Base-by-base conservation (phyloP, 1,140 invertebrate genomes). In the Drosophila malerkotliana region DNA sequence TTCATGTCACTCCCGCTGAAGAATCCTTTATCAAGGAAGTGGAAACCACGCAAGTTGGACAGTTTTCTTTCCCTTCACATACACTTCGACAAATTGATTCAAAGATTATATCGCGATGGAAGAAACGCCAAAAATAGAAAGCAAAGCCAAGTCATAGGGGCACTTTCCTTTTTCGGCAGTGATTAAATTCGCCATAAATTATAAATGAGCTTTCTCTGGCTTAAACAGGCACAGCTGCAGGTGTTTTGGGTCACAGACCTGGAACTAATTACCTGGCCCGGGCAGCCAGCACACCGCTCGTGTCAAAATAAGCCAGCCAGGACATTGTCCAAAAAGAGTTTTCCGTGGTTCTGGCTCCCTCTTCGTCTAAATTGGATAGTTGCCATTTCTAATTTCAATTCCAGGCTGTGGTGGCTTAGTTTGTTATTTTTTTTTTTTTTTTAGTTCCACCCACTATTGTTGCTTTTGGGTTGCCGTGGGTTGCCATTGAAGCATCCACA, bases 21-120 rank as follows among this genome's bases (percentile, higher is more conserved):
- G 24, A 73, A 69, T 57, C 39, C 51, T 72, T 48, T 71, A 49
- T 34, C 7, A 28, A 34, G 41, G 44, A 47, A 58, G 37, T 59
- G 41, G 60, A 56, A 21, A 18, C 18, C 77, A 79, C 77, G 77
- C 71, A 74, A 79, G 63, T 21, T 56, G 63, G 62, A 58, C 55
- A 69, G 14, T 73, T 37, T 37, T 10, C 10, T 37, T 37, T 84
- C 61, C 51, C 71, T 62, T 18, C 1, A 12, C 73, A 64, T 63
- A 77, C 73, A 68, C 72, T 77, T 88, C 67, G 83, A 82, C 78
- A 87, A 88, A 82, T 87, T 87, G 82, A 87, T 87, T 87, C 58
- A 48, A 62, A 78, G 82, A 85, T 85, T 81, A 76, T 78, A 81
- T 87, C 82, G 64, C 68, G 61, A 53, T 64, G 47, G 56, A 61